phyloP scores from a whole-genome alignment of 92 coral and sea anemone genomes.

The Phenganax marumi region DNA sequence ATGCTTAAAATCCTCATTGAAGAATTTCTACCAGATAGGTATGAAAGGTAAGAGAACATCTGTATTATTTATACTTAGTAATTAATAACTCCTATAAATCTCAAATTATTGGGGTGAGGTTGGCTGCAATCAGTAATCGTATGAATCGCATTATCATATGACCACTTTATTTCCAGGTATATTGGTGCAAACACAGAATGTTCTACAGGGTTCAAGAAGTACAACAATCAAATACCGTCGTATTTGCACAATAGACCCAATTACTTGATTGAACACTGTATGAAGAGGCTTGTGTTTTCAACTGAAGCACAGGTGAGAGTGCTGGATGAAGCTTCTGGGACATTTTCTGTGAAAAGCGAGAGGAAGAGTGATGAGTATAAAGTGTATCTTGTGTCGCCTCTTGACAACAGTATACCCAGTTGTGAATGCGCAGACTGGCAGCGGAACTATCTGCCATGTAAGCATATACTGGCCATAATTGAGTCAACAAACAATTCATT shows the following conservation, averaged over 20 bases:
- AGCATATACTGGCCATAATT: constrained; percentile 59
- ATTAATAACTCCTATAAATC: background rate
- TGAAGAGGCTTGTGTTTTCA: constrained; percentile 2
- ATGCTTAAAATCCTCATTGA: constrained; percentile 16
- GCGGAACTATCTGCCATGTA: constrained; percentile 44
- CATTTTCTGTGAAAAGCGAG: constrained; percentile 19
- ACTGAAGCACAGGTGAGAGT: background rate
- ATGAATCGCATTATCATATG: background rate
- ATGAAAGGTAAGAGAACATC: constrained; percentile 34
- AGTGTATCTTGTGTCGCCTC: constrained; percentile 21
- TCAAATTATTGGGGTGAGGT: background rate
- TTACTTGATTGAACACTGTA: constrained; percentile 28
- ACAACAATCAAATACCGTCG: constrained; percentile 5
- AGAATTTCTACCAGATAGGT: constrained; percentile 13
- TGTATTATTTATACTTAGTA: background rate
- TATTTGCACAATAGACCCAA: constrained; percentile 31
- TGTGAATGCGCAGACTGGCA: constrained; percentile 56
- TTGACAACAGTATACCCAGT: constrained; percentile 7
- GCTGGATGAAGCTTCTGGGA: background rate
- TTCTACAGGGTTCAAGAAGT: background rate
- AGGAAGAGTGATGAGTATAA: constrained; percentile 4
- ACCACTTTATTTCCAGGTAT: constrained; percentile 1
- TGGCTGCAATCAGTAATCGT: background rate
- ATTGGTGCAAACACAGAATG: constrained; percentile 20
- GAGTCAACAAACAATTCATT: constrained; percentile 9